Conservation (phyloP, 1,140 invertebrate species). For the Delia radicum region DNA sequence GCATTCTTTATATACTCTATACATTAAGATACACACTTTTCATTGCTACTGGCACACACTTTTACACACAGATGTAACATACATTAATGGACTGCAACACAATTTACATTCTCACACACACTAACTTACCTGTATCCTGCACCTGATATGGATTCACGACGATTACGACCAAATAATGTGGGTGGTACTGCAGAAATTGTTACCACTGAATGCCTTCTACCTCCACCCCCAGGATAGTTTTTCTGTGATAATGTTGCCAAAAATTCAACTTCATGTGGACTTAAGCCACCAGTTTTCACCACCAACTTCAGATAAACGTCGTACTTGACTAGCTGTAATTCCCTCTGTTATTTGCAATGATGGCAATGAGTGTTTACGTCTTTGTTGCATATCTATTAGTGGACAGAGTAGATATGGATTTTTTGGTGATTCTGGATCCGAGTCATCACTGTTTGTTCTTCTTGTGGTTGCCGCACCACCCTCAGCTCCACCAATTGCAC, state of each 20-base stretch:
- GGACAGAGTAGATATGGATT: constrained; percentile 79
- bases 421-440: constrained; percentile 71
- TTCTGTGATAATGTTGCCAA: constrained; percentile 61
- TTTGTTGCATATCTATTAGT: constrained; percentile 66
- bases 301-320: constrained; percentile 73
- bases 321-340: constrained; percentile 80
- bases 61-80: neutral
- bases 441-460: constrained; percentile 52
- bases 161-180: constrained; percentile 71
- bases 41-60: neutral
- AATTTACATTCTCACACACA: no score
- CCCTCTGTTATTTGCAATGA: constrained; percentile 78
- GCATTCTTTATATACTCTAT: no score
- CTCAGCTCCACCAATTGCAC: constrained; percentile 53
- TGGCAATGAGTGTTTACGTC: constrained; percentile 76
- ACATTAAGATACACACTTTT: no score
- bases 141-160: constrained; percentile 78
- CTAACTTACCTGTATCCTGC: constrained; percentile 57
- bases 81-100: neutral
- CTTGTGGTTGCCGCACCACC: constrained; percentile 39
- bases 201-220: constrained; percentile 77
- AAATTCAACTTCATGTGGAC: constrained; percentile 73
- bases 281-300: constrained; percentile 68
- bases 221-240: constrained; percentile 63
- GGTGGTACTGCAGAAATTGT: constrained; percentile 77